Conservation (phyloP, 2,888 invertebrate species). For the Agonopterix alstromeriana region DNA sequence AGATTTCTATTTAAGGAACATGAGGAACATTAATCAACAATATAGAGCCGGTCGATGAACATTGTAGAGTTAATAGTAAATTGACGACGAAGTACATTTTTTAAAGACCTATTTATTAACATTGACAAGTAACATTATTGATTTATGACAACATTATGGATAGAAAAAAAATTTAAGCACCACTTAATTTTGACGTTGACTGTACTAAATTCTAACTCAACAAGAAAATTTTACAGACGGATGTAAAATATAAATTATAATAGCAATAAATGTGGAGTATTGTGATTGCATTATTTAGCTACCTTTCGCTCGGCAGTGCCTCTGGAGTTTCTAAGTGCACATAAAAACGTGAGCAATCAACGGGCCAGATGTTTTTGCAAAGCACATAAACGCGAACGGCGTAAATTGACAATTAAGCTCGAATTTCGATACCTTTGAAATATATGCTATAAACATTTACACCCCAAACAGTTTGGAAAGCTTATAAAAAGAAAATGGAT, state of each 20-base stretch:
- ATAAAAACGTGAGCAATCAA: conserved; percentile 70
- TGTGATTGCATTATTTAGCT: conserved; percentile 53
- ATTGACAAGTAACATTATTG: no score
- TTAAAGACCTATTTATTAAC: no score
- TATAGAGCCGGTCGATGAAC: no score
- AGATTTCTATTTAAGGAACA: no score
- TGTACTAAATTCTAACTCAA: background rate
- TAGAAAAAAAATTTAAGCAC: background rate
- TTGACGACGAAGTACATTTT: no score
- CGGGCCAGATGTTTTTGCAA: conserved; percentile 64
- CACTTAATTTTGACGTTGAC: background rate
- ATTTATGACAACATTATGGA: no score
- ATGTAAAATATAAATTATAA: conserved; percentile 39
- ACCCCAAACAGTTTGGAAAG: background rate
- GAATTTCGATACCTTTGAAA: conserved; percentile 65
- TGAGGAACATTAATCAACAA: no score
- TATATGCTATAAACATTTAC: conserved; percentile 54
- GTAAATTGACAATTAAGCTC: conserved; percentile 66
- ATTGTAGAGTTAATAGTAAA: no score
- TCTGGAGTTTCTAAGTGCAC: conserved; percentile 54
- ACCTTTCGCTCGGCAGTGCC: conserved; percentile 31
- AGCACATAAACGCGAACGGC: conserved; percentile 60
- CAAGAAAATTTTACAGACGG: conserved; percentile 4
- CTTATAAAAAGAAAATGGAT: background rate
- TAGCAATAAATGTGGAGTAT: conserved; percentile 41